Base-by-base conservation (phyloP, 2,113 vertebrate genomes). In the Sylvietta virens region DNA sequence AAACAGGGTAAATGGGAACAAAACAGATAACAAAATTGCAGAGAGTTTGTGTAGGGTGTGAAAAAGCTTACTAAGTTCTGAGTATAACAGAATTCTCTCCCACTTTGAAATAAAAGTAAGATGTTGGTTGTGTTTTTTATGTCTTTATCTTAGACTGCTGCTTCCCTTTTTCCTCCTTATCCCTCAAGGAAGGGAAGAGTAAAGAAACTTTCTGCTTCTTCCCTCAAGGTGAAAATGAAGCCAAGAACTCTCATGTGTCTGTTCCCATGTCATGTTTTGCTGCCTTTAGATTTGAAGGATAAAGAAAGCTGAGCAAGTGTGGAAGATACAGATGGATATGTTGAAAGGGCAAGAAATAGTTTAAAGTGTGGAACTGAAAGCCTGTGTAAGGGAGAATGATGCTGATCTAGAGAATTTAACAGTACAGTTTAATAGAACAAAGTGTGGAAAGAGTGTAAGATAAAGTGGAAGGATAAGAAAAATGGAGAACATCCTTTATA, bases 261-360 rank as follows among this genome's bases (percentile, higher is more conserved):
- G 31, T 83, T 77, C 39, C 77, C 7, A 40, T 67, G 58, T 70
- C 33, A 18, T 66, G 47, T 83, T 91, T 77, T 91, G 22, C 44
- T 96, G 61, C 73, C 65, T 85, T 86, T 73, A 69, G 60, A 83
- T 83, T 88, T 86, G 72, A 81, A 84, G 45, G 64, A 27, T 92
- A 58, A 77, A 80, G 79, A 18, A 84, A 72, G 47, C 71, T 54
- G 77, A 92, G 28, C 35, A 61, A 81, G 26, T 61, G 60, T 77
- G 58, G 67, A 86, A 48, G 45, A 51, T 69, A 35, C 40, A 92
- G 86, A 71, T 81, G 76, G 76, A 16, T 83, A 78, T 62, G 60
- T 92, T 88, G 78, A 83, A 94, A 95, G 69, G 81, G 64, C 81
- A 94, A 91, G 67, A 61, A 83, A 13, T 65, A 66, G 39, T 84